Evolutionary conservation across 1,140 invertebrate genomes (phyloP).

Genomic region (Magallana gigas): DNA sequence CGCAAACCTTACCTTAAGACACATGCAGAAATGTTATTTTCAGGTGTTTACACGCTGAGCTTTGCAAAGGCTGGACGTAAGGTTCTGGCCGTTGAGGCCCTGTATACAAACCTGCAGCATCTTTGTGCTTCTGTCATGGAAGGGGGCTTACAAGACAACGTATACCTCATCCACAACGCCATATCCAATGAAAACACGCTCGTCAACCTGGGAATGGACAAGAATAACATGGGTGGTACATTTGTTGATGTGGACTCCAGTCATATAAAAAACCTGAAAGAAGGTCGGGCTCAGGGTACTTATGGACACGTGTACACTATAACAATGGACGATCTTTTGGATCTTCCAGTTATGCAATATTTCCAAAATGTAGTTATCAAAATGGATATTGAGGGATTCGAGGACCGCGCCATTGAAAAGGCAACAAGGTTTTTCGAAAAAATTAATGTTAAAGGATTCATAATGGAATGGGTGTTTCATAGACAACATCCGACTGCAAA

Average conservation of each 20-base stretch:
- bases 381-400: conserved; percentile 59
- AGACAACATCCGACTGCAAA: conserved; percentile 17
- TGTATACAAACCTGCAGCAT: conserved; percentile 53
- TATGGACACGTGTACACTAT: conserved; percentile 53
- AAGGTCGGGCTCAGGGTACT: conserved; percentile 45
- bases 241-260: conserved; percentile 48
- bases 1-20: no score
- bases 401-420: conserved; percentile 44
- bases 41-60: conserved; percentile 49
- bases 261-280: conserved; percentile 51
- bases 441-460: conserved; percentile 40
- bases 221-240: conserved; percentile 55
- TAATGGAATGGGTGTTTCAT: conserved; percentile 59
- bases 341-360: conserved; percentile 49
- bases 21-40: not conserved
- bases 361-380: conserved; percentile 52
- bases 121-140: conserved; percentile 49
- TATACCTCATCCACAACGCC: conserved; percentile 52
- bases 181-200: conserved; percentile 44
- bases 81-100: conserved; percentile 51
- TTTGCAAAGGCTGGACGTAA: conserved; percentile 53
- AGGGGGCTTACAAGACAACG: conserved; percentile 46
- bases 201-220: conserved; percentile 53
- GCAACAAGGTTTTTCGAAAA: conserved; percentile 50
- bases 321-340: conserved; percentile 53